A percentile compares a stretch with the other conserved stretches of the same genome.
Conservation (phyloP, 2,797 vertebrate species). For the Streptopelia turtur region DNA sequence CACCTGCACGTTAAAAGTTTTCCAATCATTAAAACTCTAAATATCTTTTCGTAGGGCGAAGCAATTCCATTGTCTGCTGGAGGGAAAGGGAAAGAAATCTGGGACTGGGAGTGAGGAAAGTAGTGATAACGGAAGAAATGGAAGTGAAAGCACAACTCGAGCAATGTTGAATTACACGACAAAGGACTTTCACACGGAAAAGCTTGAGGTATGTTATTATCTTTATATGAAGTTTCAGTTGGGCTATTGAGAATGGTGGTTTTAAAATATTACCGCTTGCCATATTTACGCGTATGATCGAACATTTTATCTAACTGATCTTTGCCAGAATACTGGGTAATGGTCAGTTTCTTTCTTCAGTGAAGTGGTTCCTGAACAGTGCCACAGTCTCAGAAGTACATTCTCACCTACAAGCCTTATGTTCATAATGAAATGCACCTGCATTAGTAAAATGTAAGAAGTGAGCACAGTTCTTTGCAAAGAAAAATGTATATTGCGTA, state of each 20-base stretch:
- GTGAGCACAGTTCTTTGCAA: background rate
- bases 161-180: slow-evolving; percentile 88
- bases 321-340: background rate
- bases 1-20: background rate
- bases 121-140: slow-evolving; percentile 83
- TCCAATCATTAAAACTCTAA: background rate
- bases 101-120: slow-evolving; percentile 85
- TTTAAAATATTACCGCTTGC: background rate
- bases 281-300: background rate
- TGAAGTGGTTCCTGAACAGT: background rate
- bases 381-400: background rate
- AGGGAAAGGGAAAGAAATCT: slow-evolving; percentile 88
- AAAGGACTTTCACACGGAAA: slow-evolving; percentile 85
- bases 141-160: slow-evolving; percentile 87
- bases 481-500: background rate
- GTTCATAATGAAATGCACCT: background rate
- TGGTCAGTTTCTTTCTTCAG: background rate
- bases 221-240: background rate
- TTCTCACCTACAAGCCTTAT: background rate
- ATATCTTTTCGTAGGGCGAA: slow-evolving; percentile 84
- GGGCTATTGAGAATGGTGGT: background rate
- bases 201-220: slow-evolving; percentile 80
- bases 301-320: background rate
- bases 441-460: background rate
- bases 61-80: slow-evolving; percentile 89